Evolutionary conservation across 2,797 vertebrate species (phyloP).

Genomic region (Furcifer pardalis): DNA sequence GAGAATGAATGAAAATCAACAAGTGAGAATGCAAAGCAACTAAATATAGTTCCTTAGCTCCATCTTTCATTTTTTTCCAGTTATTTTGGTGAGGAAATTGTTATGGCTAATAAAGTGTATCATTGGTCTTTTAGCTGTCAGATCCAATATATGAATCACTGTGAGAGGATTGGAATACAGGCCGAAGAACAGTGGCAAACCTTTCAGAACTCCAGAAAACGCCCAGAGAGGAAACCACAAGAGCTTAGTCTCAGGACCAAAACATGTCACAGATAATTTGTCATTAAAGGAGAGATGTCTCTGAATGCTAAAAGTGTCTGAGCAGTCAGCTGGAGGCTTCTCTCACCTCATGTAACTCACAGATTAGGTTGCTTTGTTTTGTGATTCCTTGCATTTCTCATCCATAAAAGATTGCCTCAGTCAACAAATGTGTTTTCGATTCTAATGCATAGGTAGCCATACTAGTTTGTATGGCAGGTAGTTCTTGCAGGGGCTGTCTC

Average conservation of each 20-base stretch:
- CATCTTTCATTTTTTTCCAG: background rate
- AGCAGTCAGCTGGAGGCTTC: too few species aligned
- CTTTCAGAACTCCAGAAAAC: background rate
- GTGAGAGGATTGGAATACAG: constrained; percentile 4
- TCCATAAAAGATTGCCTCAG: too few species aligned
- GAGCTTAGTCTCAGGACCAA: background rate
- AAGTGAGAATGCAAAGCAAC: background rate
- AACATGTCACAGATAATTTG: too few species aligned
- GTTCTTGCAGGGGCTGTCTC: too few species aligned
- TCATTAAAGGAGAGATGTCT: too few species aligned
- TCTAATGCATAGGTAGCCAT: too few species aligned
- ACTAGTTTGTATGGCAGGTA: background rate
- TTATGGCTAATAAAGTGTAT: background rate
- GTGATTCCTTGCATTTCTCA: too few species aligned
- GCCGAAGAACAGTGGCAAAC: background rate
- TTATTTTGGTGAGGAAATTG: background rate
- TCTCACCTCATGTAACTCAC: too few species aligned
- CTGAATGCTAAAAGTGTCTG: too few species aligned
- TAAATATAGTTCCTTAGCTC: background rate
- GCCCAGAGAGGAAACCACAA: background rate
- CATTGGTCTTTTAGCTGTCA: background rate
- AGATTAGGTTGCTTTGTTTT: too few species aligned
- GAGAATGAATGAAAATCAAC: background rate
- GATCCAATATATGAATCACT: background rate
- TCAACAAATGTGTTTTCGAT: too few species aligned